Evolutionary conservation across 2,113 vertebrate genomes (phyloP), one percentile per base, ranked within the genome.

Genomic region (Lophochroa leadbeateri): DNA sequence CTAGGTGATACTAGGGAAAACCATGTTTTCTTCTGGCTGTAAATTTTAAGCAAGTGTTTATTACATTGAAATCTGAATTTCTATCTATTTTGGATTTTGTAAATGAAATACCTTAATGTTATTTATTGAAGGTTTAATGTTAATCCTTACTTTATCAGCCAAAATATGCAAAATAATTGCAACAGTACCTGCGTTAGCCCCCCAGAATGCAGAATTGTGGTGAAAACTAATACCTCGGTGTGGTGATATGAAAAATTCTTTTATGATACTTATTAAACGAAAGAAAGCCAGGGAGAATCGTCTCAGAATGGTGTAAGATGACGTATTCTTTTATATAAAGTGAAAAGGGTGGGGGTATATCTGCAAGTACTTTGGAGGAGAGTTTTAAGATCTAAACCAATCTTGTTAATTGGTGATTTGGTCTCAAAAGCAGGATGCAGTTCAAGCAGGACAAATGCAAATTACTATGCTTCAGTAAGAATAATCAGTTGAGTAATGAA

Each of bases 361-460:
- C 63, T 94, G 35, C 41, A 85, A 69, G 14, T 29, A 37, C 18
- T 84, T 86, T 52, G 58, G 58, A 90, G 24, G 33, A 68, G 61
- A 82, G 18, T 15, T 76, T 94, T 88, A 79, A 90, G 67, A 31
- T 52, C 41, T 79, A 79, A 95, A 93, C 44, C 52, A 69, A 28
- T 82, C 82, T 90, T 0, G 7, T 47, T 92, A 94, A 94, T 92
- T 86, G 65, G 46, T 63, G n/a, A 63, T 91, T 91, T 91, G 60
- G 60, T 94, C 77, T 92, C 74, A 78, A 89, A 94, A 92, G 46
- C 90, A 92, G 72, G 74, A 78, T 89, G 61, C 31, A 72, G 57
- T 90, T 96, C 78, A 79, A 65, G 67, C 79, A 82, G 78, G 88
- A 88, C 52, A 90, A 92, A 92, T 88, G 82, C 44, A 96, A 85